Evolutionary conservation across 2,888 invertebrate species (phyloP).

Genomic region (Stenchaetothrips biformis): DNA sequence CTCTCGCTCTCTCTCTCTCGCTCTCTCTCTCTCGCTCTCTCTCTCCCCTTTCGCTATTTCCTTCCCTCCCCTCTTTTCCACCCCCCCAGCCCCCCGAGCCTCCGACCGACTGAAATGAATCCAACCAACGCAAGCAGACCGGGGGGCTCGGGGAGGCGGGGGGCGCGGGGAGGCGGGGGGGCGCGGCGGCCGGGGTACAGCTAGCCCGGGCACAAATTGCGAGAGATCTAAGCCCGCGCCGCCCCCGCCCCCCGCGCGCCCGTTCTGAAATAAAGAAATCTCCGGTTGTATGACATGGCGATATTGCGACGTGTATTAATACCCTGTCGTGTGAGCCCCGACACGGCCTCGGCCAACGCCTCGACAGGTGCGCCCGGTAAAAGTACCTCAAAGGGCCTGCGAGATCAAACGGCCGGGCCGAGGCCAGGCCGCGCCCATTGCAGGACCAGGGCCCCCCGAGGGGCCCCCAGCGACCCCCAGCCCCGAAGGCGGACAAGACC

Average conservation of each 20-base stretch:
- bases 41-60: not conserved
- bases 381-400: too few relatives aligned
- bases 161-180: not conserved
- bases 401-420: too few relatives aligned
- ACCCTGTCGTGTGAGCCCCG: not conserved
- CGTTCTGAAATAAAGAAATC: not conserved
- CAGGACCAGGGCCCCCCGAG: not conserved
- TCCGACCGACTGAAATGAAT: slow-evolving; percentile 18
- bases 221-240: slow-evolving; percentile 17
- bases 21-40: not conserved
- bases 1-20: not conserved
- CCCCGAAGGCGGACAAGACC: too few relatives aligned
- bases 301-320: not conserved
- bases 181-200: not conserved
- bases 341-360: not conserved
- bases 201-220: slow-evolving; percentile 19
- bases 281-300: slow-evolving; percentile 1
- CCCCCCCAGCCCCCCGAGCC: not conserved
- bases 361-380: too few relatives aligned
- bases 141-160: not conserved
- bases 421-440: too few relatives aligned
- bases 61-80: not conserved
- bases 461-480: too few relatives aligned
- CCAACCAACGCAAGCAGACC: slow-evolving; percentile 21
- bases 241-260: not conserved